Evolutionary conservation across 2,797 vertebrate genomes (phyloP).

Genomic region (Clarias laeviceps): DNA sequence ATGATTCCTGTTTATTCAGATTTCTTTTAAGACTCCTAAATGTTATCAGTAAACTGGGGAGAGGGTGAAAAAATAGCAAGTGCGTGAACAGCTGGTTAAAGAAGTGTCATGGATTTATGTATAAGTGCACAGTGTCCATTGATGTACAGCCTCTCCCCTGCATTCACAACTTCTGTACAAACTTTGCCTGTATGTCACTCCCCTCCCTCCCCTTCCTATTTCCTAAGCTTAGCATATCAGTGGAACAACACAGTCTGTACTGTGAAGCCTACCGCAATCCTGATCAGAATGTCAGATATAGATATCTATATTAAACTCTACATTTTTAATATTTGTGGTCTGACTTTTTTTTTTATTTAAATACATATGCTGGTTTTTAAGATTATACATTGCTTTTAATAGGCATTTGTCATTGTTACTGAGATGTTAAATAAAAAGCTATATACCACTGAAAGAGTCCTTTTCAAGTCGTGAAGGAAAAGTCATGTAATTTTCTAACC

Average conservation of each 20-base stretch:
- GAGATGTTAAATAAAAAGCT: neutral
- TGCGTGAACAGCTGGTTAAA: slow-evolving; percentile 55
- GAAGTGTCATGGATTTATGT: slow-evolving; percentile 65
- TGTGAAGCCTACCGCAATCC: slow-evolving; percentile 81
- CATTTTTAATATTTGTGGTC: slow-evolving; percentile 75
- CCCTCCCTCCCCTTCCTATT: slow-evolving; percentile 55
- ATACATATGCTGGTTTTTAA: neutral
- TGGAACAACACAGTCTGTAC: slow-evolving; percentile 80
- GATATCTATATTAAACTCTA: slow-evolving; percentile 82
- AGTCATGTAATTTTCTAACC: slow-evolving; percentile 25
- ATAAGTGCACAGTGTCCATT: slow-evolving; percentile 71
- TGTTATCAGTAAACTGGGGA: slow-evolving; percentile 40
- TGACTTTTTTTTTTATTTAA: slow-evolving; percentile 25
- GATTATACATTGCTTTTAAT: neutral
- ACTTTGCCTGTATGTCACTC: slow-evolving; percentile 71
- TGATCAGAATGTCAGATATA: slow-evolving; percentile 85
- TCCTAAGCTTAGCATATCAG: slow-evolving; percentile 79
- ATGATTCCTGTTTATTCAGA: slow-evolving; percentile 64
- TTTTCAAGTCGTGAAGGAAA: neutral
- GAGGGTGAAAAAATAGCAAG: slow-evolving; percentile 28
- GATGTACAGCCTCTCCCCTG: slow-evolving; percentile 75
- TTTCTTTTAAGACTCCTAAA: slow-evolving; percentile 60
- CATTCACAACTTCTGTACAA: slow-evolving; percentile 74
- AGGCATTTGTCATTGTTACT: slow-evolving; percentile 5
- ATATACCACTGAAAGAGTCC: neutral